Percentiles rank a stretch among this genome's conserved stretches.
These are phyloP conservation scores for Kradibia gibbosae DNA, from an alignment of 1,140 invertebrate genomes.

Conservation along the genomic window DNA sequence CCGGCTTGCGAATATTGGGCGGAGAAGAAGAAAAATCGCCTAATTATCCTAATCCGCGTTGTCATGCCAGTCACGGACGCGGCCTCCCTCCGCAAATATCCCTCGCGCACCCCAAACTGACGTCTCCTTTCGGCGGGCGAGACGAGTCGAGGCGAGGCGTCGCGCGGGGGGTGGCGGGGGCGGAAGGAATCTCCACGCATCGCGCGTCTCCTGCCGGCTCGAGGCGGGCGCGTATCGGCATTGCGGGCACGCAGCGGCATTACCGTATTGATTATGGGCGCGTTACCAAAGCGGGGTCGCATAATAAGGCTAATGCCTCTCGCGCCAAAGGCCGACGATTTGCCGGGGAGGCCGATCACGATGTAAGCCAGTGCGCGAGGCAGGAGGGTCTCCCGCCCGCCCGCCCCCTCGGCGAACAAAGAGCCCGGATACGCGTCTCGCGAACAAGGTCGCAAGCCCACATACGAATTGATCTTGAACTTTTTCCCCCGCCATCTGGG, in stretches of 20 bases:
- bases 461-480: constrained; percentile 46
- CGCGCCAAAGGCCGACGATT: constrained; percentile 15
- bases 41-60: not conserved
- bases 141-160: no score
- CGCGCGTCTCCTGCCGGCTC: no score
- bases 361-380: not conserved
- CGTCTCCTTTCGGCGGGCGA: not conserved
- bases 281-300: constrained; percentile 57
- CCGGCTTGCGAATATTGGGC: not conserved
- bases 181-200: not conserved
- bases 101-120: not conserved
- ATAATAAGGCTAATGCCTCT: constrained; percentile 61
- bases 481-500: constrained; percentile 12
- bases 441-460: constrained; percentile 44
- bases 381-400: constrained; percentile 46
- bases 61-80: not conserved
- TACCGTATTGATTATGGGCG: constrained; percentile 60
- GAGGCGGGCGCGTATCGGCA: constrained; percentile 15
- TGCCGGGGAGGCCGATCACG: not conserved
- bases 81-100: not conserved
- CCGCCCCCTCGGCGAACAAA: constrained; percentile 41
- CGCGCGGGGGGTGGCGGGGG: no score
- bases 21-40: not conserved
- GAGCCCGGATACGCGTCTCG: constrained; percentile 37
- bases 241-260: constrained; percentile 51